Conservation (phyloP, 2,888 invertebrate species). For the Ophion obscuratus region DNA sequence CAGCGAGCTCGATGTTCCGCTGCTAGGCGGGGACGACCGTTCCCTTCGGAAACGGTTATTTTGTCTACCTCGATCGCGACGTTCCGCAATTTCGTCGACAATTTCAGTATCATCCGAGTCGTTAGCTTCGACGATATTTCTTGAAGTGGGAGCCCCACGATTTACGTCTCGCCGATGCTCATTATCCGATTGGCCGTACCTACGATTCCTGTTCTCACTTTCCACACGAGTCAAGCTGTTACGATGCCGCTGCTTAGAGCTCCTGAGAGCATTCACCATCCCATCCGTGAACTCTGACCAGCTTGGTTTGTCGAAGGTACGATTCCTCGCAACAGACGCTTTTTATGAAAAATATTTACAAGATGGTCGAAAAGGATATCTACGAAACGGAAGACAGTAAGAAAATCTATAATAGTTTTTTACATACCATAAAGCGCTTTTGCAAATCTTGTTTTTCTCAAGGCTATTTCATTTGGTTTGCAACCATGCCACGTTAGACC, state of each 20-base stretch:
- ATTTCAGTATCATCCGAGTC: neutral
- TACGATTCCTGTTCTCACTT: neutral
- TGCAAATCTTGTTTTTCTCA: neutral
- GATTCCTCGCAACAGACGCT: slow-evolving; percentile 13
- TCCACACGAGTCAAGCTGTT: slow-evolving; percentile 5
- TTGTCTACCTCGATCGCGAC: slow-evolving; percentile 4
- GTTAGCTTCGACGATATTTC: neutral
- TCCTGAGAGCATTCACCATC: slow-evolving; percentile 2
- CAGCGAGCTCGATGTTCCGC: no score
- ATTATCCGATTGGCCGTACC: neutral
- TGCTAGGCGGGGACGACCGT: no score
- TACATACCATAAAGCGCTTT: no score
- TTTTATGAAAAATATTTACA: slow-evolving; percentile 1
- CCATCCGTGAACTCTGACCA: slow-evolving; percentile 2
- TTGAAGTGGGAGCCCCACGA: no score
- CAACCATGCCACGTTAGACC: no score
- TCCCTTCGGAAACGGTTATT: neutral
- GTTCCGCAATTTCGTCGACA: neutral
- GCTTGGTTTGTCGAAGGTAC: slow-evolving; percentile 10
- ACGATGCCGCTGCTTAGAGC: slow-evolving; percentile 4
- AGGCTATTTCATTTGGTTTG: no score
- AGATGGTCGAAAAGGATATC: neutral
- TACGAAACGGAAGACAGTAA: neutral
- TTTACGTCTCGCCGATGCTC: neutral
- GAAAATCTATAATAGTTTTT: neutral